A percentile compares a stretch with the other conserved stretches of the same genome.
These are phyloP conservation scores for Cyphomyrus discorhynchus DNA, from an alignment of 2,113 vertebrate species.

Conservation along the genomic window DNA sequence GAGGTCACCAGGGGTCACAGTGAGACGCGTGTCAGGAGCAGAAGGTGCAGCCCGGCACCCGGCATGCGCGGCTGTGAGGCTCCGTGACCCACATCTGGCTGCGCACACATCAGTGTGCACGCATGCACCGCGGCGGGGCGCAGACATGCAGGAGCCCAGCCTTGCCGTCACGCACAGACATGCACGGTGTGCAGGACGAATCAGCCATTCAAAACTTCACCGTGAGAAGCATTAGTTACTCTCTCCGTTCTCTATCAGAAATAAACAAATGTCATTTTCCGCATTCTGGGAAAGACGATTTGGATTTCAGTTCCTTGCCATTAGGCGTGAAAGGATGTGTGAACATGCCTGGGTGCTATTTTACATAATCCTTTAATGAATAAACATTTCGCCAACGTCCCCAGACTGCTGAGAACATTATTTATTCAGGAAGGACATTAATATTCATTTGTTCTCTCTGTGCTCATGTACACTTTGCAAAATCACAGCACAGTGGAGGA, in stretches of 20 bases:
- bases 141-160: neutral
- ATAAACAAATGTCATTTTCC: constrained; percentile 30
- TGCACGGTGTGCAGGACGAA: neutral
- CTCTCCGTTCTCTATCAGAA: constrained; percentile 16
- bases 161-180: neutral
- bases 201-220: constrained; percentile 5
- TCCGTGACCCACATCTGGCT: constrained; percentile 34
- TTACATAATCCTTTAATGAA: constrained; percentile 53
- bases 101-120: neutral
- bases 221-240: constrained; percentile 24
- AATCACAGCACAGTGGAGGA: neutral
- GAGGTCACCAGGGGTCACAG: constrained; percentile 28
- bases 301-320: constrained; percentile 36
- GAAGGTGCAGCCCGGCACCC: constrained; percentile 17
- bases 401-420: constrained; percentile 33
- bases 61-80: constrained; percentile 30
- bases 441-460: constrained; percentile 43
- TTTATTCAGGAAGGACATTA: constrained; percentile 39
- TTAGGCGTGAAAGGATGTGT: constrained; percentile 33
- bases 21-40: constrained; percentile 7
- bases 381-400: constrained; percentile 43
- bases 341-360: constrained; percentile 38
- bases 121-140: neutral
- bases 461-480: constrained; percentile 25
- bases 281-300: constrained; percentile 21